Percentiles rank a stretch among this genome's conserved stretches.
These are phyloP conservation scores for Anhinga rufa DNA, from an alignment of 2,113 vertebrate genomes.

Conservation along the genomic window DNA sequence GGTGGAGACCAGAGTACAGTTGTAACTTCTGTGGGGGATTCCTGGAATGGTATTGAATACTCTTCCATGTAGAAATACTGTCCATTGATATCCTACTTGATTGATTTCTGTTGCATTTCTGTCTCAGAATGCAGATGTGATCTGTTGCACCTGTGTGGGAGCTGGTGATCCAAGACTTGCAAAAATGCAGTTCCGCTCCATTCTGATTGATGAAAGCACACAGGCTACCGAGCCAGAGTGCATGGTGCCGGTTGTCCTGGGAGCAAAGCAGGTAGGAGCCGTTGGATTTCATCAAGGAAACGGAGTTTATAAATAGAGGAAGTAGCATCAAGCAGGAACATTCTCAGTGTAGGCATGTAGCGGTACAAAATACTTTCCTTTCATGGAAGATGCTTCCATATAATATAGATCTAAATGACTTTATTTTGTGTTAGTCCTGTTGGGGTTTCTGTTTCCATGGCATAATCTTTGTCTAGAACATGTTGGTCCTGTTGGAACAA, in stretches of 20 bases:
- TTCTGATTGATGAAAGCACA: conserved; percentile 96
- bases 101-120: rapidly evolving
- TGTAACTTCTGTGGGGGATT: neutral
- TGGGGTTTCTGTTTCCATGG: neutral
- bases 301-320: neutral
- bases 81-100: rapidly evolving
- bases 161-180: conserved; percentile 93
- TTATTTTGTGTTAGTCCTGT: neutral
- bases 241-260: conserved; percentile 96
- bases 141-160: conserved; percentile 96
- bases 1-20: neutral
- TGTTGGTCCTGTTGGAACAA: neutral
- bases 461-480: neutral
- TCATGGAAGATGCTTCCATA: rapidly evolving
- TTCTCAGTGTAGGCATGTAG: rapidly evolving
- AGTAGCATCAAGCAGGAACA: too few species aligned
- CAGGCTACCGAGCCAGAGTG: conserved; percentile 98
- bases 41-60: neutral
- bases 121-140: conserved; percentile 91
- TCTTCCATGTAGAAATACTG: neutral
- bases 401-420: neutral
- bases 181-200: conserved; percentile 99
- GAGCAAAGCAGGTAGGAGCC: conserved; percentile 89
- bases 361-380: neutral
- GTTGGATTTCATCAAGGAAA: rapidly evolving